These are phyloP conservation scores for Andinoacara biseriatus DNA, from an alignment of 2,113 vertebrate species.

Conservation along the genomic window DNA sequence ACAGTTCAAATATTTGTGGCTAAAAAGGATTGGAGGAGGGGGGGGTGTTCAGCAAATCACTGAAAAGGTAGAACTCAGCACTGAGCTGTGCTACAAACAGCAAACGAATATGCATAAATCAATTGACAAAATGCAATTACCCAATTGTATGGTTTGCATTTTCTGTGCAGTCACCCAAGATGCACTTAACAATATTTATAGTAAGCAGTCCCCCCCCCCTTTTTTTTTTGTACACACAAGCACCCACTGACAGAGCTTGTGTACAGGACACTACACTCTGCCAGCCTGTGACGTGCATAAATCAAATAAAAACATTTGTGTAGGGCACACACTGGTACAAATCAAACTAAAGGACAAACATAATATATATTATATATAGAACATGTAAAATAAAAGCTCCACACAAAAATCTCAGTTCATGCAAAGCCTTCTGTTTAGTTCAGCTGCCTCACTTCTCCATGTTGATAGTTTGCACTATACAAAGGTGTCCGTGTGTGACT, in stretches of 20 bases:
- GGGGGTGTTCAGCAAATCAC: neutral
- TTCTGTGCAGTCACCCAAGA: neutral
- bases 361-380: conserved; percentile 17
- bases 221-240: neutral
- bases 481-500: conserved; percentile 41
- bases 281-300: neutral
- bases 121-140: conserved; percentile 44
- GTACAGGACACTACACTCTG: neutral
- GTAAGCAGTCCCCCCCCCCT: conserved; percentile 25
- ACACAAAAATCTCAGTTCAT: neutral
- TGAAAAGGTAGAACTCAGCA: conserved; percentile 15
- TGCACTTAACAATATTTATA: conserved; percentile 26
- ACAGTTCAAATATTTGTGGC: neutral
- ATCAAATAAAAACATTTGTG: neutral
- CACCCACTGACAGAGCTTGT: neutral
- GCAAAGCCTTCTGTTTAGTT: conserved; percentile 21
- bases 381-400: neutral
- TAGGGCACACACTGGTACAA: neutral
- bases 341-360: neutral
- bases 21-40: neutral
- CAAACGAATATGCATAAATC: conserved; percentile 54
- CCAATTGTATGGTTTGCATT: conserved; percentile 46
- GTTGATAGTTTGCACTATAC: conserved; percentile 37
- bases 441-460: conserved; percentile 5
- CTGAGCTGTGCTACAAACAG: neutral